phyloP scores from a whole-genome alignment of 2,888 invertebrate species.

The Drosophila kuntzei region DNA sequence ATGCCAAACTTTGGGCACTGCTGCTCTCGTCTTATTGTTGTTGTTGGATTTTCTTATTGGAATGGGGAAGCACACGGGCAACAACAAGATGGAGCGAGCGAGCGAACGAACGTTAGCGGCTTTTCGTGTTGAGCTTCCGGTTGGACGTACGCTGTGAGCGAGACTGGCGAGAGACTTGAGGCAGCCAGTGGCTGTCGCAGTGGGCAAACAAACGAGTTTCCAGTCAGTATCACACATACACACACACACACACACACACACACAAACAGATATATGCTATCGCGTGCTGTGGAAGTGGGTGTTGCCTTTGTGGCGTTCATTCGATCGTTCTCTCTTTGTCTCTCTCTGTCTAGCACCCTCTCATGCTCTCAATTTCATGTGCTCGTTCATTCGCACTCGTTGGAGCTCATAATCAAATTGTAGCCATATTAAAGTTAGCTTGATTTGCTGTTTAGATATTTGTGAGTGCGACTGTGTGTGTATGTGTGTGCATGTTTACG shows the following conservation, averaged over 20 bases:
- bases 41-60: slow-evolving; percentile 62
- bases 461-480: slow-evolving; percentile 16
- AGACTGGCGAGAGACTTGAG: slow-evolving; percentile 54
- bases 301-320: slow-evolving; percentile 62
- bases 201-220: slow-evolving; percentile 77
- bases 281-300: slow-evolving; percentile 67
- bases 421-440: slow-evolving; percentile 79
- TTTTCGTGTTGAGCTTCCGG: slow-evolving; percentile 70
- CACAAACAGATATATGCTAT: slow-evolving; percentile 40
- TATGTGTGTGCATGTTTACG: slow-evolving; percentile 1
- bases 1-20: slow-evolving; percentile 38
- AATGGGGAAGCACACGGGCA: slow-evolving; percentile 57
- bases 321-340: slow-evolving; percentile 20
- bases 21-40: slow-evolving; percentile 24
- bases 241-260: slow-evolving; percentile 15
- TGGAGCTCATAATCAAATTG: slow-evolving; percentile 64
- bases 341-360: slow-evolving; percentile 23
- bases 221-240: slow-evolving; percentile 21
- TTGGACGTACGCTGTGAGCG: slow-evolving; percentile 73
- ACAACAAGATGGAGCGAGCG: slow-evolving; percentile 44
- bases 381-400: slow-evolving; percentile 35
- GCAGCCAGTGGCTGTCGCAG: slow-evolving; percentile 55
- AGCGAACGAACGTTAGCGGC: slow-evolving; percentile 41
- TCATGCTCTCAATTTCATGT: slow-evolving; percentile 8
- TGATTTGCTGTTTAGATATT: slow-evolving; percentile 79